phyloP scores from a whole-genome alignment of 2,113 vertebrate genomes.

The Triplophysa dalaica region DNA sequence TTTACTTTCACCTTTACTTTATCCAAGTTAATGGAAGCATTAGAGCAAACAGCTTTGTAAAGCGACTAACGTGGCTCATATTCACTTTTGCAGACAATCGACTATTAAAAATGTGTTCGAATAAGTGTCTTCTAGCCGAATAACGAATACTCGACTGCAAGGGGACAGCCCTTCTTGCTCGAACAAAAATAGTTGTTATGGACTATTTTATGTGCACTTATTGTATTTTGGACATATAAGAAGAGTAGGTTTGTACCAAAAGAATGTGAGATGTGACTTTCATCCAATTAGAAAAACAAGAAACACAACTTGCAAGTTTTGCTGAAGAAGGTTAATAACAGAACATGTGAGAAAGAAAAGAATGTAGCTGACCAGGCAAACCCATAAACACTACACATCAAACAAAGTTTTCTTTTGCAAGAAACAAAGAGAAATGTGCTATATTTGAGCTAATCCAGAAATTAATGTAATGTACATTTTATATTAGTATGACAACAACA shows the following conservation, averaged over 20 bases:
- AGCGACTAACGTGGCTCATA: too few relatives aligned
- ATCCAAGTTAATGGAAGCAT: too few relatives aligned
- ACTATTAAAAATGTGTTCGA: too few relatives aligned
- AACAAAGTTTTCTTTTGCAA: not conserved
- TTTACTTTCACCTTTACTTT: too few relatives aligned
- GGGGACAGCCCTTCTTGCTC: too few relatives aligned
- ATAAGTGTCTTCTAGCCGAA: too few relatives aligned
- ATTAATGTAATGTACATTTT: too few relatives aligned
- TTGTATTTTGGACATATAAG: not conserved
- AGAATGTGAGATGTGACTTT: not conserved
- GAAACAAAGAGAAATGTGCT: not conserved
- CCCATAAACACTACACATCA: constrained; percentile 1
- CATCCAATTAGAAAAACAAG: not conserved
- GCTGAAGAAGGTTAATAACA: not conserved
- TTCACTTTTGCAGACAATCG: too few relatives aligned
- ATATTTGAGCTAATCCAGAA: too few relatives aligned
- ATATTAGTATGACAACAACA: too few relatives aligned
- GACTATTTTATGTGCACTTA: not conserved
- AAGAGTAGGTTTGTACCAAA: not conserved
- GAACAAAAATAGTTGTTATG: not conserved
- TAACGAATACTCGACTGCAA: too few relatives aligned
- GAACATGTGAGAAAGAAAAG: not conserved
- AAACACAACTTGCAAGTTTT: not conserved
- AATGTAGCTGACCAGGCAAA: not conserved
- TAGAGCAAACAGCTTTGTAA: too few relatives aligned